Evolutionary conservation across 2,888 invertebrate genomes (phyloP), one percentile per base, ranked within the genome.

Genomic region (Zele albiditarsus): DNA sequence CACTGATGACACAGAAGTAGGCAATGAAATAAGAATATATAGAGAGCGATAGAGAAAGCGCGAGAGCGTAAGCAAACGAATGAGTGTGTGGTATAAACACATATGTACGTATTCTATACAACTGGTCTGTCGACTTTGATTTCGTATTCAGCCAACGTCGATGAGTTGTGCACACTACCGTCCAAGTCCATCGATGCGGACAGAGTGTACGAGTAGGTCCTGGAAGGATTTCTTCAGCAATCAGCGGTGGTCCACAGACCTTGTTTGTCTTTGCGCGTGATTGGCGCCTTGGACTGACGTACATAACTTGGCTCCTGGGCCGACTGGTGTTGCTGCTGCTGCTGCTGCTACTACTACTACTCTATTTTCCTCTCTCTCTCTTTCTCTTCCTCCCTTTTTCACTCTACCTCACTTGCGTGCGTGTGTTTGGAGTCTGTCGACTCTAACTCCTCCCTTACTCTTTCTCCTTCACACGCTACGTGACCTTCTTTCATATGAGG

Each of bases 181-280:
- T 76, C 80, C 78, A 75, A 77, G 78, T 69, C 72, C 67, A 58
- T 57, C 49, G 75, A 76, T 76, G 74, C 76, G 68, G 66, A 53
- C 25, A 27, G 46, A 38, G 73, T 75, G 62, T 46, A 74, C 62
- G 72, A 76, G 66, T 73, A 73, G 74, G 72, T 71, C 75, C 73
- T 75, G 78, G 76, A 77, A 83, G 83, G 84, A 84, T 82, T 81
- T 83, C 85, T 81, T 83, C 83, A 80, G 84, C 88, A 87, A 88
- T 87, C 87, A 88, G 82, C 82, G 84, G 82, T 84, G 86, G 86
- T 86, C 87, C 84, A 82, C 84, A 83, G 85, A 80, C 82, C 82
- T 80, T 87, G 86, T 87, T 87, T 87, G 86, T 85, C 86, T 88
- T 88, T 84, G 87, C 86, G 85, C 87, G 88, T 88, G 88, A 87